Base-by-base conservation (phyloP, 1,140 invertebrate genomes). In the Cepaea nemoralis region DNA sequence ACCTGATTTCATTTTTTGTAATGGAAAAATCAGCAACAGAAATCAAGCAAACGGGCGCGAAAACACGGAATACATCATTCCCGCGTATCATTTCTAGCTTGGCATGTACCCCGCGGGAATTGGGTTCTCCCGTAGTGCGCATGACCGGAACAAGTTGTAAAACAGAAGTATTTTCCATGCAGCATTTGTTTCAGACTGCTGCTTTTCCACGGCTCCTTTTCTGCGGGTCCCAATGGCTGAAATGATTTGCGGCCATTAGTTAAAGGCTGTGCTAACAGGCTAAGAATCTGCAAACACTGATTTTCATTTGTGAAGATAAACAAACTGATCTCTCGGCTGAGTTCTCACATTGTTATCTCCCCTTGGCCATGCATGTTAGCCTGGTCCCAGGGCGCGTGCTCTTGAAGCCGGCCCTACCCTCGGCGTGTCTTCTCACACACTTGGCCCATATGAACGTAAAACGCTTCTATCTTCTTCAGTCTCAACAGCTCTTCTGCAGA, bases 231-330 rank as follows among this genome's bases (percentile, higher is more conserved):
- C 71, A 48, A 74, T 45, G 16, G 71, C 71, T 74, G 27, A 74
- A 74, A 74, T 74, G 71, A 74, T 74, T 74, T 74, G 71, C 42
- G 71, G 42, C 40, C 71, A 74, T 74, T 74, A 74, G 71, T 74
- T 74, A 74, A 74, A 48, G 71, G 27, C 71, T 48, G 42, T 37
- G 42, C 71, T 48, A 74, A 74, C 71, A 74, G 39, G 31, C 69
- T 45, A 35, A 74, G 40, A 31, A 74, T 74, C 71, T 74, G 42
- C 71, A 74, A 74, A 74, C 71, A 74, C n/a, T n/a, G 71, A 74
- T 42, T 74, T 48, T 74, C 71, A 74, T 74, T 74, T 37, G 42
- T 74, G 71, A 5, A 19, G 71, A 42, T 74, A 42, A 74, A 74
- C 71, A 74, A 74, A 74, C 33, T 74, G 71, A 22, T 48, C 71